phyloP scores from a whole-genome alignment of 2,797 vertebrate genomes.

The Lagodon rhomboides region DNA sequence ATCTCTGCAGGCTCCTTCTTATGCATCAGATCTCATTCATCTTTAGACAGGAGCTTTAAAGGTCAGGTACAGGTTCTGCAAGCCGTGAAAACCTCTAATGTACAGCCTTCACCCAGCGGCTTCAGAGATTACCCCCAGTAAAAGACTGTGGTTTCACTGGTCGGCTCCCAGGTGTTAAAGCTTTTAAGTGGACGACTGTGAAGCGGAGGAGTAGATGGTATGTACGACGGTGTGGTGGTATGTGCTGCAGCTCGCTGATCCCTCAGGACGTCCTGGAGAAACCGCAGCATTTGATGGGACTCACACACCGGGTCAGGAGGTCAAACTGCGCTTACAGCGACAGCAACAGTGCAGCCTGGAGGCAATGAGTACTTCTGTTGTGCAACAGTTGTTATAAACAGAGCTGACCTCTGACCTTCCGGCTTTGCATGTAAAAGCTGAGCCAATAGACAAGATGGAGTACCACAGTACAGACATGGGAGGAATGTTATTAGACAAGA shows the following conservation, averaged over 20 bases:
- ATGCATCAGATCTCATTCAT: background rate
- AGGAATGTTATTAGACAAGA: conserved; percentile 46
- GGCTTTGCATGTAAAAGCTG: conserved; percentile 45
- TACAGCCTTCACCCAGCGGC: background rate
- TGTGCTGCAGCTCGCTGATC: conserved; percentile 18
- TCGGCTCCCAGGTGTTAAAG: conserved; percentile 19
- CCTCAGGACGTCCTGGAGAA: conserved; percentile 7
- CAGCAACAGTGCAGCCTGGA: conserved; percentile 28
- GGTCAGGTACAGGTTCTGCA: background rate
- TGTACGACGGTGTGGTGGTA: conserved; percentile 15
- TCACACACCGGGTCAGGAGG: conserved; percentile 25
- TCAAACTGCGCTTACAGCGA: conserved; percentile 41
- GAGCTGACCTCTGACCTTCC: conserved; percentile 47
- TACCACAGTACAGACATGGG: conserved; percentile 12
- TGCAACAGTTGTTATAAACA: conserved; percentile 49
- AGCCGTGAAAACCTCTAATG: conserved; percentile 2
- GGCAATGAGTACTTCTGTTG: conserved; percentile 26
- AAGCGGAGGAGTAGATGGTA: conserved; percentile 15
- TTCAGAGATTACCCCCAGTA: background rate
- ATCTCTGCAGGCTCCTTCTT: background rate
- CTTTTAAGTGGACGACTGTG: conserved; percentile 16
- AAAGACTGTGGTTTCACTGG: background rate
- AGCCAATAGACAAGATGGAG: conserved; percentile 25
- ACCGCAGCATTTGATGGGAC: conserved; percentile 32
- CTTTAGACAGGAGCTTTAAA: background rate